A percentile compares a stretch with the other conserved stretches of the same genome.
Evolutionary conservation across 2,113 vertebrate species (phyloP).

Genomic region (Paradisaea rubra): DNA sequence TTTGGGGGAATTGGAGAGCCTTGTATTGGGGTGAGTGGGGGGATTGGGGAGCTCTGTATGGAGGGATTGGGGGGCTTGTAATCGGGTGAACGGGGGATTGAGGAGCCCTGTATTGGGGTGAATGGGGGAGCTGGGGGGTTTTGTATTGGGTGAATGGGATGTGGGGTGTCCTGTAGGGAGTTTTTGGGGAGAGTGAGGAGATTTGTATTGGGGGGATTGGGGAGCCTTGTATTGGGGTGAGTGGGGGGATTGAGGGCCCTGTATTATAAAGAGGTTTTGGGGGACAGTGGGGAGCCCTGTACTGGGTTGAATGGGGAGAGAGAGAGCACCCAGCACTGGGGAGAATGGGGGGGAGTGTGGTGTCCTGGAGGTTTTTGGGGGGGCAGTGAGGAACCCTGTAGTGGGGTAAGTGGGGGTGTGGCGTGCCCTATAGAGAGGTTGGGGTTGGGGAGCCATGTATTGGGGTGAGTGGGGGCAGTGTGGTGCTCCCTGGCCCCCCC

Average conservation of each 20-base stretch:
- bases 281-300: neutral
- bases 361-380: neutral
- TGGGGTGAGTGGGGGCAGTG: neutral
- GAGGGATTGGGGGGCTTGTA: too few relatives aligned
- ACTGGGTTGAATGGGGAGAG: neutral
- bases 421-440: neutral
- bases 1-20: too few relatives aligned
- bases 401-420: neutral
- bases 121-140: too few relatives aligned
- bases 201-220: neutral
- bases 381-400: neutral
- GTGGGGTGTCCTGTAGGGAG: neutral
- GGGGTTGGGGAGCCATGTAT: fast-evolving
- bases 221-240: too few relatives aligned
- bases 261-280: too few relatives aligned
- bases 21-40: too few relatives aligned
- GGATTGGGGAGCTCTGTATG: too few relatives aligned
- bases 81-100: too few relatives aligned
- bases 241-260: neutral
- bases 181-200: neutral
- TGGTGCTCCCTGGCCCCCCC: neutral
- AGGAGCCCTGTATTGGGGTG: too few relatives aligned
- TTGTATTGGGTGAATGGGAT: neutral
- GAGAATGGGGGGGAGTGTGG: neutral
- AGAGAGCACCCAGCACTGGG: neutral